A percentile compares a stretch with the other conserved stretches of the same genome.
These are phyloP conservation scores for Cherax quadricarinatus DNA, from an alignment of 1,140 invertebrate genomes.

Conservation along the genomic window DNA sequence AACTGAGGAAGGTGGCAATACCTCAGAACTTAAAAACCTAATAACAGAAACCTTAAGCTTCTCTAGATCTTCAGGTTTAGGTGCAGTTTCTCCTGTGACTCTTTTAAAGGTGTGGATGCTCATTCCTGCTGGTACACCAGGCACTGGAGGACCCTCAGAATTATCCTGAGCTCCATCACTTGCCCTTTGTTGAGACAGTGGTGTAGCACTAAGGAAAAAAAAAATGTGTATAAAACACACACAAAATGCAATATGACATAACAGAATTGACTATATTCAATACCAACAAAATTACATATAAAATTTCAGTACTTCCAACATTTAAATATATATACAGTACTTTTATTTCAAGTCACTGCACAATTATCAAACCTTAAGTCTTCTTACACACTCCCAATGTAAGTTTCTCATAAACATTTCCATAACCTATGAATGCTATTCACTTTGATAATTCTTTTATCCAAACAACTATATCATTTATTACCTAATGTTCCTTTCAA, in stretches of 20 bases:
- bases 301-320: no score
- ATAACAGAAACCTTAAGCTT: constrained; percentile 88
- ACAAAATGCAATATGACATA: background rate
- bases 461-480: no score
- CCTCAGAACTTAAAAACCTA: constrained; percentile 87
- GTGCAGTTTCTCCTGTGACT: constrained; percentile 85
- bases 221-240: constrained; percentile 23
- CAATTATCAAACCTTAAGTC: no score
- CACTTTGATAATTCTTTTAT: no score
- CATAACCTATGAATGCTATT: no score
- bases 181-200: constrained; percentile 46
- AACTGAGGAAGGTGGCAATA: constrained; percentile 86
- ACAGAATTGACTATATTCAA: background rate
- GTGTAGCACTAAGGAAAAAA: constrained; percentile 54
- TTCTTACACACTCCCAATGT: no score
- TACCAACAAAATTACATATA: no score
- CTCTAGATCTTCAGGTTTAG: constrained; percentile 90
- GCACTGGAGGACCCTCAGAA: constrained; percentile 58
- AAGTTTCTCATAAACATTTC: no score
- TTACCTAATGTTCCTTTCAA: no score
- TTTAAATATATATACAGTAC: no score
- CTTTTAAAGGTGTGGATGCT: constrained; percentile 88
- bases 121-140: constrained; percentile 85
- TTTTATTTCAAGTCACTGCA: no score
- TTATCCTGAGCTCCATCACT: constrained; percentile 53